Evolutionary conservation across 2,797 vertebrate genomes (phyloP), one percentile per base, ranked within the genome.

Genomic region (Gadopsis marmoratus): DNA sequence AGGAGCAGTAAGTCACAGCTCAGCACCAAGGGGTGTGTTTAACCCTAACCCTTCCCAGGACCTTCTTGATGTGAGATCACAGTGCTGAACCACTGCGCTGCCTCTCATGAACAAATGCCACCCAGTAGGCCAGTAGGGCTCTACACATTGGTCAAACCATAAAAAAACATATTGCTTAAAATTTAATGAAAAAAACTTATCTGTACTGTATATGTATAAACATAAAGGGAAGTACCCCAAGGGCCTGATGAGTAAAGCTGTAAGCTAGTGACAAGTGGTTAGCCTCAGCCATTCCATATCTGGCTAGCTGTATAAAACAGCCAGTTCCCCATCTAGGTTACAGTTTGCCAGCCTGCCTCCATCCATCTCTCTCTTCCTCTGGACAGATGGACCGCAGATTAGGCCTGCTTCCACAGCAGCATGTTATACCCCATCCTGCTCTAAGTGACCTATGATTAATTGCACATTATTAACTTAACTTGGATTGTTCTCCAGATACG

Each of bases 401-500:
- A 90, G 78, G 66, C 63, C 73, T 45, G 69, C 75, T 72, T 86
- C 78, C 86, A 77, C 82, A 37, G 67, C 72, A 75, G 74, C 85
- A 82, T 88, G 84, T 84, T 84, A 81, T 78, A 80, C 80, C 61
- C 70, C 83, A 74, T 89, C 78, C 71, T 76, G 86, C 53, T 58
- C 88, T 93, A 94, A 94, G 90, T 92, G 93, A 95, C 92, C 92
- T 86, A 88, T 94, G 94, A 95, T 94, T 94, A 94, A 95, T 95
- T 90, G 91, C 86, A 78, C 83, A 83, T 95, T 95, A 95, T 94
- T 95, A 94, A 91, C 86, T 90, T 88, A 91, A 91, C 85, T 79
- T 86, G 83, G 90, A 94, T 94, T 92, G 88, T 92, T 94, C 91
- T 92, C 86, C 64, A 83, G 93, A 94, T 94, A 94, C 83, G 78